Evolutionary conservation across 2,888 invertebrate genomes (phyloP), one percentile per base, ranked within the genome.

Genomic region (Electrophaes corylata): DNA sequence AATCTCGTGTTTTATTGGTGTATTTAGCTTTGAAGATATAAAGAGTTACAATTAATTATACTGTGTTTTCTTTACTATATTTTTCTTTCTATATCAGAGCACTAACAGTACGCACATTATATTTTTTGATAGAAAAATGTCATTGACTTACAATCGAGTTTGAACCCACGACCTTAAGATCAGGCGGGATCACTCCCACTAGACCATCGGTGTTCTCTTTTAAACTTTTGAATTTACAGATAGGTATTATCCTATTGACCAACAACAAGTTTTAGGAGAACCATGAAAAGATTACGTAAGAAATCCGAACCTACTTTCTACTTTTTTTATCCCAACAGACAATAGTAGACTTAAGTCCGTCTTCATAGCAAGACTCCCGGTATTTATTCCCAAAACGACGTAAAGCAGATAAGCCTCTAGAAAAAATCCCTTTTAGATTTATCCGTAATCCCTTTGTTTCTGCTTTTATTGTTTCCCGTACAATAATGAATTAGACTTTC

Each of bases 361-460:
- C 78, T 78, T 85, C 81, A 81, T 81, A 83, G 84, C 83, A 81
- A 83, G 75, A 73, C 78, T 72, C 70, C 62, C 72, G 69, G 84
- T 81, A 84, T 83, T 84, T 86, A 84, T 84, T 82, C 81, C 86
- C 76, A 78, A 84, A 86, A 81, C 82, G 79, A 84, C 81, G 81
- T 75, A 85, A 86, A 86, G 83, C 75, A 84, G 84, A 83, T 87
- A 88, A 86, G 85, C 83, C 73, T 69, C 71, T 74, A 83, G 79
- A 86, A 86, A 85, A 86, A 87, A 79, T 84, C 79, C 79, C 83
- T 83, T 83, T 83, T 75, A 81, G 86, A 83, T 87, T 86, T 83
- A 84, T 81, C 75, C 76, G 83, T 86, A 85, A 87, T 86, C 84
- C 82, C 76, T 75, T 83, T 83, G 80, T 83, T 78, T 82, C 82